Evolutionary conservation across 1,140 invertebrate genomes (phyloP).

Genomic region (Coenobita brevimanus): DNA sequence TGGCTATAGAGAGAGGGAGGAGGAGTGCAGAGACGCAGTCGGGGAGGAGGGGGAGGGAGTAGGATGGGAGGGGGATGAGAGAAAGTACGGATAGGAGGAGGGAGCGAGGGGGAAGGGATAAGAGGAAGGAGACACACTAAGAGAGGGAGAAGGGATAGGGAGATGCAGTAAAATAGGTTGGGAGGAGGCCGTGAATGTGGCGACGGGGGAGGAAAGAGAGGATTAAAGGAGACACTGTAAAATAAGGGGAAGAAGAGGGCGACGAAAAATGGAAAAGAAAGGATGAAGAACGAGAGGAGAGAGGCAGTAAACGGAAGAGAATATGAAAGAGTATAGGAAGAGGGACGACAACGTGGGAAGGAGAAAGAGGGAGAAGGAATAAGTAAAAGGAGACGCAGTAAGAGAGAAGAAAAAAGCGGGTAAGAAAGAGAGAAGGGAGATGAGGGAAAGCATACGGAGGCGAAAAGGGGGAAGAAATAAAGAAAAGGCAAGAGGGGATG

Average conservation of each 20-base stretch:
- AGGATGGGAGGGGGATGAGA: neutral
- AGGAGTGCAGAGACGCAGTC: neutral
- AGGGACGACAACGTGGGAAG: neutral
- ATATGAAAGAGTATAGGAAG: neutral
- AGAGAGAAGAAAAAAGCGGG: slow-evolving; percentile 23
- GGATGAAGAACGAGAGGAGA: neutral
- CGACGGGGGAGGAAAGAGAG: neutral
- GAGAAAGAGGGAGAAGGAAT: neutral
- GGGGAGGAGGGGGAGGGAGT: neutral
- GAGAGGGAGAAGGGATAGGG: neutral
- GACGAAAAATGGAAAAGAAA: neutral
- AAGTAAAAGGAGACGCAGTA: neutral
- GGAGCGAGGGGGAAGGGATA: neutral
- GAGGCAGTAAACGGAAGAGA: too few species aligned
- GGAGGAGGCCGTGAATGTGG: slow-evolving; percentile 1
- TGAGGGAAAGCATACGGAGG: neutral
- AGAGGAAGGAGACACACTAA: neutral
- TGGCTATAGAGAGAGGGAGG: neutral
- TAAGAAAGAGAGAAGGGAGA: neutral
- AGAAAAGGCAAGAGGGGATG: neutral
- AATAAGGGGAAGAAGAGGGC: neutral
- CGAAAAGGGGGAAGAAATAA: neutral
- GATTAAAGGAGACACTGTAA: neutral
- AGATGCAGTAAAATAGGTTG: neutral
- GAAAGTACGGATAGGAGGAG: neutral